Evolutionary conservation across 2,888 invertebrate genomes (phyloP).

Genomic region (Panzeria rudis): DNA sequence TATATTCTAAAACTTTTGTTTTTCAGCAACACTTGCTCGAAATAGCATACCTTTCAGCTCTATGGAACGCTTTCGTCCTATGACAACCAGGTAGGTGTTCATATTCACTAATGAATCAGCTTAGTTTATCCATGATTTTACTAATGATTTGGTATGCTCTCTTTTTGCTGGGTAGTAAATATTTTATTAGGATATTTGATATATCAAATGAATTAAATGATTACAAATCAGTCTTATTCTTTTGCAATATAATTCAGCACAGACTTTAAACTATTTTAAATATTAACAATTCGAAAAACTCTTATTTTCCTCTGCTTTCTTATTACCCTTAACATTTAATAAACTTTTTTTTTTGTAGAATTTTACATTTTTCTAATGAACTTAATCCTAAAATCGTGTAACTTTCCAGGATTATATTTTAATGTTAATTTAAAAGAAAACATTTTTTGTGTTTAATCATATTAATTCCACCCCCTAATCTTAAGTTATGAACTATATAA

Average conservation of each 20-base stretch:
- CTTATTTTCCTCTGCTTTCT: not conserved
- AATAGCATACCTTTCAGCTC: too few relatives aligned
- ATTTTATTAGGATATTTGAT: not conserved
- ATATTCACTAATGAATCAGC: too few relatives aligned
- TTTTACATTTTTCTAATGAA: not conserved
- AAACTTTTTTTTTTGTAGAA: too few relatives aligned
- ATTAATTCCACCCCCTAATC: slow-evolving; percentile 41
- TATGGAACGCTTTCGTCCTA: too few relatives aligned
- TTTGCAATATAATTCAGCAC: not conserved
- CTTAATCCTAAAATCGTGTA: slow-evolving; percentile 1
- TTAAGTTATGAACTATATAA: slow-evolving; percentile 32
- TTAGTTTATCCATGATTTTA: too few relatives aligned
- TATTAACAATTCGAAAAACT: not conserved
- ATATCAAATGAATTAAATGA: too few relatives aligned
- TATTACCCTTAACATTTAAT: not conserved
- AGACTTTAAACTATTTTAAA: not conserved
- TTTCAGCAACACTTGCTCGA: too few relatives aligned
- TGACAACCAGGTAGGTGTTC: too few relatives aligned
- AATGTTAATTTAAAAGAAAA: not conserved
- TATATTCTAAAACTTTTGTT: too few relatives aligned
- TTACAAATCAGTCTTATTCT: not conserved
- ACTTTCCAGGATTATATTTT: not conserved
- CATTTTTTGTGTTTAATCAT: slow-evolving; percentile 27
- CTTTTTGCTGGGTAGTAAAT: too few relatives aligned
- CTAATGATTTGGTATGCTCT: too few relatives aligned